These are phyloP conservation scores for Eubasilissa regina DNA, from an alignment of 1,140 invertebrate species.

Conservation along the genomic window DNA sequence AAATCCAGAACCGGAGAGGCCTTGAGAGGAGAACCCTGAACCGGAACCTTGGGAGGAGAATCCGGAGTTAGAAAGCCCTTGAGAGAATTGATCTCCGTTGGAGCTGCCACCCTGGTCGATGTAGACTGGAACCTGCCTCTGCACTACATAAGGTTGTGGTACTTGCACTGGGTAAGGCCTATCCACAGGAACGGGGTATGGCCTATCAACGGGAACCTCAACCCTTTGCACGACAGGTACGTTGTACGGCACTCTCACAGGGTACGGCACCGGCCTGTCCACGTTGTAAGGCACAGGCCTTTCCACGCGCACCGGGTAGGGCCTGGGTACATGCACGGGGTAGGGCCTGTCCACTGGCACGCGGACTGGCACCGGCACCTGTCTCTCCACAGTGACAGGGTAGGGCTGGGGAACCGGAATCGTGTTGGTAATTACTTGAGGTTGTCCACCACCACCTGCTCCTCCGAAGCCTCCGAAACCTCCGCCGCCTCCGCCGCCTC, in stretches of 20 bases:
- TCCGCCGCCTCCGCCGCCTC: conserved; percentile 15
- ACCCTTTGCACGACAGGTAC: conserved; percentile 67
- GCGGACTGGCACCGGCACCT: conserved; percentile 52
- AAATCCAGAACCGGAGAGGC: no score
- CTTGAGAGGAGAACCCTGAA: neutral
- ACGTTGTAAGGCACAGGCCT: conserved; percentile 62
- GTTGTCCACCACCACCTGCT: conserved; percentile 12
- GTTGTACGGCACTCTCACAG: conserved; percentile 62
- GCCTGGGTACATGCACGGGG: conserved; percentile 56
- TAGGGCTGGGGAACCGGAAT: conserved; percentile 57
- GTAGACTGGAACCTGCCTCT: conserved; percentile 60
- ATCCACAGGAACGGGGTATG: conserved; percentile 64
- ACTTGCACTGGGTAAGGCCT: conserved; percentile 66
- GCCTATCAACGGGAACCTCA: conserved; percentile 63
- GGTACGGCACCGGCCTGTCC: conserved; percentile 60
- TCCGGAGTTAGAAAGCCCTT: neutral
- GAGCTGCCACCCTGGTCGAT: conserved; percentile 48
- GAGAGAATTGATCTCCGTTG: neutral
- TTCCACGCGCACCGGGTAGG: conserved; percentile 65
- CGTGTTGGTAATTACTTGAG: conserved; percentile 52
- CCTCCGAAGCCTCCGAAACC: conserved; percentile 12
- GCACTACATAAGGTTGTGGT: conserved; percentile 56
- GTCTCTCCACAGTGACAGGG: conserved; percentile 59
- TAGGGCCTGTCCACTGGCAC: conserved; percentile 54
- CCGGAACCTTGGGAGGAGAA: neutral